Evolutionary conservation across 2,113 vertebrate species (phyloP), one percentile per base, ranked within the genome.

Genomic region (Oncorhynchus gorbuscha): DNA sequence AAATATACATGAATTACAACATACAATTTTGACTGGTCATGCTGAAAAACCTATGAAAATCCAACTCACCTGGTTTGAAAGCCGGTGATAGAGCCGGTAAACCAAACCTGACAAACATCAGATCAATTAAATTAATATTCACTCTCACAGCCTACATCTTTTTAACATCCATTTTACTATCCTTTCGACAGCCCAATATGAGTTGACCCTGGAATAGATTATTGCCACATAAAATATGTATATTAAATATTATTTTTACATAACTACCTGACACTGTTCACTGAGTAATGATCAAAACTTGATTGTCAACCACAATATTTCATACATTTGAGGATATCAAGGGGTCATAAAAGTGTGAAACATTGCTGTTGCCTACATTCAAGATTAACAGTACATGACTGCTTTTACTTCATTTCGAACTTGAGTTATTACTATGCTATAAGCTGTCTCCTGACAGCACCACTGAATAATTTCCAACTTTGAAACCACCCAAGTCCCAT

Each of bases 1-100:
- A 59, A 71, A 59, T 3, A 75, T 22, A 28, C 16, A 65, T 14
- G 13, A 65, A 71, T 28, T 7, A 26, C 3, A 49, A 61, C 59
- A 22, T 8, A 20, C 4, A 61, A 8, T 22, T 62, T 22, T 62
- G 55, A 73, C 48, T 45, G 22, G 59, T 22, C 30, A 16, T 30
- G 20, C 13, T 3, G 16, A 70, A 69, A n/a, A 8, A 58, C 22
- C 5, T 55, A 55, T 18, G 16, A 55, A 55, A 55, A 55, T 18
- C 9, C 35, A 78, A 8, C 90, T 90, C 90, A 95, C 94, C 94
- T 94, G 93, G 93, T 64, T 89, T 76, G 11, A 92, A 80, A 83
- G 86, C 81, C 0, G 58, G 45, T 5, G 83, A 39, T 55, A 75
- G 35, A 35, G 76, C 26, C 20, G 86, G 67, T 75, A 90, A 71